Evolutionary conservation across 2,113 vertebrate genomes (phyloP).

Genomic region (Brienomyrus brachyistius): DNA sequence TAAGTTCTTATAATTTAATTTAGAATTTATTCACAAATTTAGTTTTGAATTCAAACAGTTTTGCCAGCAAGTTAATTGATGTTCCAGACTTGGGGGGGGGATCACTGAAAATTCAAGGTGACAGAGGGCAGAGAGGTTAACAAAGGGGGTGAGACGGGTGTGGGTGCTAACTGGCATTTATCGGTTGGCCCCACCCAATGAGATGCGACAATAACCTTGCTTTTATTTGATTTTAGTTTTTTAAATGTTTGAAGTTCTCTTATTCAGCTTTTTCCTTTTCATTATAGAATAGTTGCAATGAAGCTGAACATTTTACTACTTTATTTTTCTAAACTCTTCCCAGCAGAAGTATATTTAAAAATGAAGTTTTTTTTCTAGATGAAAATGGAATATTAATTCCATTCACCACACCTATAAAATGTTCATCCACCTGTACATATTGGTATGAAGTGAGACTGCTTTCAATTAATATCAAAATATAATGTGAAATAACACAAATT

Average conservation of each 20-base stretch:
- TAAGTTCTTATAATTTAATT: too few species aligned
- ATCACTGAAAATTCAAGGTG: too few species aligned
- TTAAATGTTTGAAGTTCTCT: background rate
- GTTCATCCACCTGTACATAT: background rate
- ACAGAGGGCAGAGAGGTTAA: too few species aligned
- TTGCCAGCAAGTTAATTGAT: too few species aligned
- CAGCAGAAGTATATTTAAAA: background rate
- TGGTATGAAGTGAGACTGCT: background rate
- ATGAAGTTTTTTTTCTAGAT: background rate
- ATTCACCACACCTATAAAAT: background rate
- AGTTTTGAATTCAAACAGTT: too few species aligned
- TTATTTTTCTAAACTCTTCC: background rate
- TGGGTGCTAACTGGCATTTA: background rate
- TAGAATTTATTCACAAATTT: too few species aligned
- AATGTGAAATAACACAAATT: background rate
- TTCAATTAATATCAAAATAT: background rate
- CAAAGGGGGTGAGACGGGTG: too few species aligned
- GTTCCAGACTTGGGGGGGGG: too few species aligned
- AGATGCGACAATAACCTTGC: background rate
- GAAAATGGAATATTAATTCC: background rate
- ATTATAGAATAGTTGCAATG: background rate
- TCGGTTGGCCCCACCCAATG: too few species aligned
- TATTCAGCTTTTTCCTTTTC: background rate
- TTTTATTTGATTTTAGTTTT: background rate
- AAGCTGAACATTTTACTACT: background rate